These are phyloP conservation scores for Gambusia affinis DNA, from an alignment of 2,113 vertebrate genomes.

Conservation along the genomic window DNA sequence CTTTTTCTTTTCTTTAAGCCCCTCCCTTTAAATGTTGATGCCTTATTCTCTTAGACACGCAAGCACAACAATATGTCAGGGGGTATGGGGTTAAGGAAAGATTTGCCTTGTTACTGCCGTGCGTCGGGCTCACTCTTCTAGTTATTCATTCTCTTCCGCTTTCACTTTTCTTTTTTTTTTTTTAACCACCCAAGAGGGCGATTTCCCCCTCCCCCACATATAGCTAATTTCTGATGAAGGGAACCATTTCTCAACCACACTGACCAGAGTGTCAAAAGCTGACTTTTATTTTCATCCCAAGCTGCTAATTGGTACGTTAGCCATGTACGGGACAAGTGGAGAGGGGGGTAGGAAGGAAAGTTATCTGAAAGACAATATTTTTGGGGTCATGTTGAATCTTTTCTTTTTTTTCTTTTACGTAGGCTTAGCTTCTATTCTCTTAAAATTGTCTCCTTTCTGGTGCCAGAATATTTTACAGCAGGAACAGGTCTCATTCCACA, in stretches of 20 bases:
- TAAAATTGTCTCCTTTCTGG: conserved; percentile 37
- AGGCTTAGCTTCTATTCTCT: conserved; percentile 44
- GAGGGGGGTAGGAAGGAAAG: conserved; percentile 12
- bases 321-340: conserved; percentile 42
- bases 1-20: conserved; percentile 40
- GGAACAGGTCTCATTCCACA: conserved; percentile 75
- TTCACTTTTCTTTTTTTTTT: not conserved
- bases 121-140: not conserved
- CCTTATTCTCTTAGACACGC: conserved; percentile 70
- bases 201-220: conserved; percentile 42
- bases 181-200: conserved; percentile 36
- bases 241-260: conserved; percentile 71
- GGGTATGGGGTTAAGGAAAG: conserved; percentile 30
- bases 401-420: conserved; percentile 13
- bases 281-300: conserved; percentile 59
- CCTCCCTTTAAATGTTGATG: conserved; percentile 66
- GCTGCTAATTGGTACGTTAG: conserved; percentile 74
- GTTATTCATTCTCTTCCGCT: conserved; percentile 34
- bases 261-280: conserved; percentile 59
- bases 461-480: conserved; percentile 61
- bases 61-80: conserved; percentile 78
- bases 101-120: not conserved
- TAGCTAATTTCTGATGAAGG: conserved; percentile 68
- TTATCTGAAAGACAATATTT: conserved; percentile 24
- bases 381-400: not conserved